These are phyloP conservation scores for Pipa parva DNA, from an alignment of 2,113 vertebrate species.

Conservation along the genomic window DNA sequence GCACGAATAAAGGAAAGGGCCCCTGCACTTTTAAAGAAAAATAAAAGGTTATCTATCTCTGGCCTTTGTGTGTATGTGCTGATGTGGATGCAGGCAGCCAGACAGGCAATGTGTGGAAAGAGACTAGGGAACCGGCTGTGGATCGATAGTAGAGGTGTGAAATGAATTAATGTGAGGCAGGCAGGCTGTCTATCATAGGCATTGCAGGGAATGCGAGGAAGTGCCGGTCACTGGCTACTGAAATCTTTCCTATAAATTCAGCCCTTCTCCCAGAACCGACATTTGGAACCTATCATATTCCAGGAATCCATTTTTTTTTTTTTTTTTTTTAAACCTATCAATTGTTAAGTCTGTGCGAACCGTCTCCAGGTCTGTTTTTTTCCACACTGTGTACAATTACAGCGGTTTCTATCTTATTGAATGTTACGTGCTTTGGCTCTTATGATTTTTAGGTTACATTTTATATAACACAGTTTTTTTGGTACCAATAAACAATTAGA, in stretches of 20 bases:
- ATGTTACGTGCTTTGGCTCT: too few relatives aligned
- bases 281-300: neutral
- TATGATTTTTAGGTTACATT: too few relatives aligned
- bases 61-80: constrained; percentile 66
- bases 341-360: too few relatives aligned
- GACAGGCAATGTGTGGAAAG: constrained; percentile 66
- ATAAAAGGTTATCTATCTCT: constrained; percentile 57
- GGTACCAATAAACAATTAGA: too few relatives aligned
- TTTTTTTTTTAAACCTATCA: neutral
- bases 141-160: constrained; percentile 68
- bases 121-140: constrained; percentile 61
- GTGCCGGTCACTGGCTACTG: constrained; percentile 51
- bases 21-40: constrained; percentile 57
- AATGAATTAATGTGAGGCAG: constrained; percentile 70
- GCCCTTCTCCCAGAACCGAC: constrained; percentile 42
- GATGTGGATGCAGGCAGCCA: constrained; percentile 66
- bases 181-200: constrained; percentile 68
- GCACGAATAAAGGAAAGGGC: constrained; percentile 46
- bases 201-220: constrained; percentile 49
- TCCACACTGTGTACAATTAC: too few relatives aligned
- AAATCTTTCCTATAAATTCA: constrained; percentile 47
- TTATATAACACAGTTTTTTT: too few relatives aligned
- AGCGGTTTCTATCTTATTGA: too few relatives aligned
- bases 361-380: too few relatives aligned
- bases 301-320: neutral